phyloP scores from a whole-genome alignment of 1,140 invertebrate species.

The Andricus grossulariae region DNA sequence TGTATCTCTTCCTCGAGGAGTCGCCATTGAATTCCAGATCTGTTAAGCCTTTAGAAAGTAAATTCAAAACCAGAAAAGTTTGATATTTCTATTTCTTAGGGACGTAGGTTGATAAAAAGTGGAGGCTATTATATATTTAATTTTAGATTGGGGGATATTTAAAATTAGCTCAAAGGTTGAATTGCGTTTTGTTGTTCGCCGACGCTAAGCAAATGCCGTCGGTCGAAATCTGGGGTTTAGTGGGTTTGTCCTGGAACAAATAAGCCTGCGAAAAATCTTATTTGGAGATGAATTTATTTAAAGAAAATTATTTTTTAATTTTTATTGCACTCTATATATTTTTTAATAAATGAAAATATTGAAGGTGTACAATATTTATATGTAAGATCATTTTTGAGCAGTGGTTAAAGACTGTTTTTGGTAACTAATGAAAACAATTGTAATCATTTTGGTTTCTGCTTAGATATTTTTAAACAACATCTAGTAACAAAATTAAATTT shows the following conservation, averaged over 20 bases:
- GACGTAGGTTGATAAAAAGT: neutral
- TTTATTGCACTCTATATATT: too few species aligned
- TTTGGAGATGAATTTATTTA: too few species aligned
- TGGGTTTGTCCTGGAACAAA: neutral
- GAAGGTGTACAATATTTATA: too few species aligned
- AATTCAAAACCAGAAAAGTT: neutral
- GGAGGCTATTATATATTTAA: neutral
- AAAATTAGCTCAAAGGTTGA: neutral
- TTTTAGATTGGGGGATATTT: neutral
- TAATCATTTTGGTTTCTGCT: too few species aligned
- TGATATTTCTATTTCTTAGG: neutral
- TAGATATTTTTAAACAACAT: too few species aligned
- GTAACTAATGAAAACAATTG: too few species aligned
- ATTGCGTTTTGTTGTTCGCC: neutral
- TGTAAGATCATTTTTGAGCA: too few species aligned
- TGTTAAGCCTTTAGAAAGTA: neutral
- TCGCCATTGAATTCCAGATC: neutral
- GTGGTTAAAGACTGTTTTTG: too few species aligned
- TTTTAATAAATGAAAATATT: too few species aligned
- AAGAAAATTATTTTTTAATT: too few species aligned
- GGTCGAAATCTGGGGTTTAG: neutral
- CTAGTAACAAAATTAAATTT: too few species aligned
- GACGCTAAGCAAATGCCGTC: constrained; percentile 9
- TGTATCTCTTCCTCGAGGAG: too few species aligned
- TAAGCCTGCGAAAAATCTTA: neutral